Conservation (phyloP, 2,888 invertebrate genomes). For the Notodromas monacha region DNA sequence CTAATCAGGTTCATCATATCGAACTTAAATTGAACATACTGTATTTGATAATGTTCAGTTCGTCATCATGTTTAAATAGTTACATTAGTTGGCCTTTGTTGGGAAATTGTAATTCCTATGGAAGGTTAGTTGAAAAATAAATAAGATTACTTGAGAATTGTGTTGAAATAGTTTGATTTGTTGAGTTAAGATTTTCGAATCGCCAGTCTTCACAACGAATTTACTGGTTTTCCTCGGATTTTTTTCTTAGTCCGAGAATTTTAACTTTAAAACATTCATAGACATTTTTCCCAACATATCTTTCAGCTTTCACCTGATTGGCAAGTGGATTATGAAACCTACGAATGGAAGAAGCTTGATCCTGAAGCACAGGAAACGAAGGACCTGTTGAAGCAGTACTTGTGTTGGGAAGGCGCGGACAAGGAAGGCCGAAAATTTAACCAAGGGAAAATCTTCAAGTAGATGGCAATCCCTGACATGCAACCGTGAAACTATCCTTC, state of each 20-base stretch:
- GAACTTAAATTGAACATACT: too few relatives aligned
- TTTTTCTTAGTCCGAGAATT: too few relatives aligned
- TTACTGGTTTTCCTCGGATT: too few relatives aligned
- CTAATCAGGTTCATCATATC: too few relatives aligned
- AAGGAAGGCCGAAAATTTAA: slow-evolving; percentile 67
- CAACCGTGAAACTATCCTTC: not conserved
- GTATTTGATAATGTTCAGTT: too few relatives aligned
- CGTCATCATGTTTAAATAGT: too few relatives aligned
- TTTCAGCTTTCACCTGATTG: slow-evolving; percentile 50
- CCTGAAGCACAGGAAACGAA: slow-evolving; percentile 42
- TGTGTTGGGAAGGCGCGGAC: slow-evolving; percentile 59
- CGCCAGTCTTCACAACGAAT: too few relatives aligned
- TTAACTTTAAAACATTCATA: not conserved
- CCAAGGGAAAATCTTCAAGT: slow-evolving; percentile 98
- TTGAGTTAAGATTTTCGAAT: too few relatives aligned
- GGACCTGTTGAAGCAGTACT: slow-evolving; percentile 52
- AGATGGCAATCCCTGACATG: slow-evolving; percentile 14
- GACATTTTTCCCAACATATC: slow-evolving; percentile 6
- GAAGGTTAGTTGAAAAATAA: too few relatives aligned
- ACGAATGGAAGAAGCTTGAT: slow-evolving; percentile 77
- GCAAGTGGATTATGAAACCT: slow-evolving; percentile 87
- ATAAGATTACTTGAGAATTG: not conserved
- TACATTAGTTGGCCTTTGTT: too few relatives aligned
- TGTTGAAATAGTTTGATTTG: not conserved
- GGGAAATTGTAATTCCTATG: too few relatives aligned